Conservation (phyloP, 2,888 invertebrate genomes). For the Nemurella pictetii region DNA sequence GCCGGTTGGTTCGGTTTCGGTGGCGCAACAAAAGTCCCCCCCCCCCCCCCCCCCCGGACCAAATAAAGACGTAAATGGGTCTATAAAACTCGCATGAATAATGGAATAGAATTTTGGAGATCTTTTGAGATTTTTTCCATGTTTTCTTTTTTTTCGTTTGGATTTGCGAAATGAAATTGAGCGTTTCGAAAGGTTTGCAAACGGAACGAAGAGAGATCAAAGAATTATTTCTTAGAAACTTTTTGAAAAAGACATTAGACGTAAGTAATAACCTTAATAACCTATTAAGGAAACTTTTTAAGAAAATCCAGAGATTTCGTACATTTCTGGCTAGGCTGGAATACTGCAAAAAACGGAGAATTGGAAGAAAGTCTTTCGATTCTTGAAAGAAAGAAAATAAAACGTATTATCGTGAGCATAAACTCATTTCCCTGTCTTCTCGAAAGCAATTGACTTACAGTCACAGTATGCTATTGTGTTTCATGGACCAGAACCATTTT, state of each 20-base stretch:
- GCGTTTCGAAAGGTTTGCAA: background rate
- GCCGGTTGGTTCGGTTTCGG: background rate
- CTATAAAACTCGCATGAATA: slow-evolving; percentile 22
- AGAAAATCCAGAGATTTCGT: background rate
- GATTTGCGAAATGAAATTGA: slow-evolving; percentile 16
- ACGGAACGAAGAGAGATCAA: background rate
- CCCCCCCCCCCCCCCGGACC: slow-evolving; percentile 8
- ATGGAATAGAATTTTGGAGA: slow-evolving; percentile 23
- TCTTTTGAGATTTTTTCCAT: slow-evolving; percentile 28
- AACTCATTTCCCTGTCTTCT: background rate
- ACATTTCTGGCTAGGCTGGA: background rate
- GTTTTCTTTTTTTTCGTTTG: slow-evolving; percentile 16
- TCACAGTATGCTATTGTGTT: background rate
- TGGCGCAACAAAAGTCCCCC: slow-evolving; percentile 8
- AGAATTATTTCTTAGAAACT: background rate
- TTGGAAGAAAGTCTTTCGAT: background rate
- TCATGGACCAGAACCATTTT: background rate
- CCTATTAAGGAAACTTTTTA: background rate
- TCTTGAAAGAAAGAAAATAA: background rate
- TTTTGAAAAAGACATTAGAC: background rate
- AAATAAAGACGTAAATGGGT: slow-evolving; percentile 28
- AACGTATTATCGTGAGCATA: background rate
- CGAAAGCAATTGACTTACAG: background rate
- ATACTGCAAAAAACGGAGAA: background rate
- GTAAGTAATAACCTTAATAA: background rate